phyloP scores from a whole-genome alignment of 1,140 invertebrate species.

The Telenomus remus region DNA sequence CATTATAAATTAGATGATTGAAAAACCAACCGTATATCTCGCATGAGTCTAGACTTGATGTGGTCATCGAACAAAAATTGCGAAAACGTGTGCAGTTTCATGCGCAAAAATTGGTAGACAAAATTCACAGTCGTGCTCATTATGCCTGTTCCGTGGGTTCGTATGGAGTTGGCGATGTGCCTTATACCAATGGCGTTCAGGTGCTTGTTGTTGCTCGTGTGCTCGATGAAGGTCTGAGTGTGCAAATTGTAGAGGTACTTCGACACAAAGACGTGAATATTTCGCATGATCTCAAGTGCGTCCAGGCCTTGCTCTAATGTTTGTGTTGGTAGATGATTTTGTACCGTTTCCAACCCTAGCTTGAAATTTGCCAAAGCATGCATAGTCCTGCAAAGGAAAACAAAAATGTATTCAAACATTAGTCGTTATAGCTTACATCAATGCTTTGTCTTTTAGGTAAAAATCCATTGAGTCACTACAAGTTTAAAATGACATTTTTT shows the following conservation, averaged over 20 bases:
- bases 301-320: slow-evolving; percentile 98
- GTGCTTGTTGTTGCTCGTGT: slow-evolving; percentile 93
- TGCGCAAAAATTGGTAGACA: slow-evolving; percentile 95
- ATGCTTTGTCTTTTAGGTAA: too few species aligned
- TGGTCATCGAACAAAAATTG: slow-evolving; percentile 99
- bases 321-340: slow-evolving; percentile 96
- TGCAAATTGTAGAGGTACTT: slow-evolving; percentile 97
- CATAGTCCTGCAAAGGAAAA: slow-evolving; percentile 90
- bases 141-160: slow-evolving; percentile 97
- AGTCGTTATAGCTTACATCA: too few species aligned
- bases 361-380: slow-evolving; percentile 91
- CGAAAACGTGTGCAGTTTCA: slow-evolving; percentile 96
- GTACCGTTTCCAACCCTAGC: slow-evolving; percentile 86
- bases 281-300: slow-evolving; percentile 97
- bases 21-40: slow-evolving; percentile 80
- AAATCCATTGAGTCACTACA: too few species aligned
- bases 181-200: slow-evolving; percentile 96
- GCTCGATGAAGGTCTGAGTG: slow-evolving; percentile 97
- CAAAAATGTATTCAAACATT: too few species aligned
- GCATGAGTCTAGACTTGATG: slow-evolving; percentile 95
- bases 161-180: slow-evolving; percentile 97
- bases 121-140: slow-evolving; percentile 98
- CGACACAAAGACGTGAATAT: slow-evolving; percentile 96
- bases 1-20: not conserved
- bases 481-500: too few species aligned